phyloP scores from a whole-genome alignment of 2,888 invertebrate genomes.

The Cephus pulcher region DNA sequence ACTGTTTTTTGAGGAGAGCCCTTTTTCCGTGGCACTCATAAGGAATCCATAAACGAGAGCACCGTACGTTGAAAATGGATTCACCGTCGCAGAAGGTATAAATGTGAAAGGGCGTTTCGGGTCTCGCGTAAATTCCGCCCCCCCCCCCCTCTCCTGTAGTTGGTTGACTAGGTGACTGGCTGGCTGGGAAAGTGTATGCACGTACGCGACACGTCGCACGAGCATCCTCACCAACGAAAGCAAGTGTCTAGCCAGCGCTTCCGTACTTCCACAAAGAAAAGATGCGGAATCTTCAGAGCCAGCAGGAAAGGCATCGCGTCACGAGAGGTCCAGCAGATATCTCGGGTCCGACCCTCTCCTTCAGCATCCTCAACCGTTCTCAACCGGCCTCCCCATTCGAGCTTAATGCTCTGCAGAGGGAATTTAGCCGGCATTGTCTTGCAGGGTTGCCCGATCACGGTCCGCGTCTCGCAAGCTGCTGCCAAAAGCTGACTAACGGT shows the following conservation, averaged over 20 bases:
- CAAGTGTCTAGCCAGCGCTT: conserved; percentile 61
- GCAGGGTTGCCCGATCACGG: conserved; percentile 56
- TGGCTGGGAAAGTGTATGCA: too few species aligned
- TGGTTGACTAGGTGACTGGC: too few species aligned
- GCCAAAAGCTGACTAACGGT: conserved; percentile 60
- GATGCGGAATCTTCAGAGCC: conserved; percentile 46
- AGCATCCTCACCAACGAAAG: conserved; percentile 51
- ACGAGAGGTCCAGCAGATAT: not conserved
- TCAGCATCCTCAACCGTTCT: conserved; percentile 27
- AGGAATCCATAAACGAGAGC: too few species aligned
- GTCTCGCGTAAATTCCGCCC: too few species aligned
- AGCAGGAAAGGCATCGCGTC: too few species aligned
- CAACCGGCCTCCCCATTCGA: conserved; percentile 14
- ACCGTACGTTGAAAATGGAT: too few species aligned
- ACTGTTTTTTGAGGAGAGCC: too few species aligned
- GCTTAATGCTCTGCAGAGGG: conserved; percentile 29
- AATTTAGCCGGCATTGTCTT: conserved; percentile 62
- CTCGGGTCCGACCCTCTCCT: conserved; percentile 40
- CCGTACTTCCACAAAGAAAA: conserved; percentile 57
- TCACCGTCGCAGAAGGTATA: too few species aligned
- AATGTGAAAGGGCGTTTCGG: too few species aligned
- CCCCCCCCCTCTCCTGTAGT: too few species aligned
- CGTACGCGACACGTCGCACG: too few species aligned
- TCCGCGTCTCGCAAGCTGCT: conserved; percentile 41
- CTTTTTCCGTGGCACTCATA: too few species aligned